A percentile compares a stretch with the other conserved stretches of the same genome.
Evolutionary conservation across 1,140 invertebrate species (phyloP).

Genomic region (Drosophila gunungcola): DNA sequence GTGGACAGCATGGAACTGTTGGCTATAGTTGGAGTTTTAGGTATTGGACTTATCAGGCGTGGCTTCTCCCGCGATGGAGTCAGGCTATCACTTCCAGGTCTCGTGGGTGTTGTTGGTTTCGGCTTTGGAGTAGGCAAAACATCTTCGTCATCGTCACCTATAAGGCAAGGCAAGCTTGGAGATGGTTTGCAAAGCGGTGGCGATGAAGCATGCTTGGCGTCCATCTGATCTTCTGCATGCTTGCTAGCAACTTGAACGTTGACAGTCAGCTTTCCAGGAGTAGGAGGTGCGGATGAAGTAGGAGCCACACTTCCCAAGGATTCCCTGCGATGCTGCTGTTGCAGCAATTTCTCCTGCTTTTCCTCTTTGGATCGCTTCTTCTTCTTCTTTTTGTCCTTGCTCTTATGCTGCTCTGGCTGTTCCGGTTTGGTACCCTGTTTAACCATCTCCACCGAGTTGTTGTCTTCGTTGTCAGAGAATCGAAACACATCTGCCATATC

Average conservation of each 20-base stretch:
- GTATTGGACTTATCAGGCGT: slow-evolving; percentile 87
- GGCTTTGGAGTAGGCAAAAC: slow-evolving; percentile 10
- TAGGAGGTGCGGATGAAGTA: slow-evolving; percentile 8
- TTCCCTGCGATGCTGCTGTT: slow-evolving; percentile 81
- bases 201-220: slow-evolving; percentile 30
- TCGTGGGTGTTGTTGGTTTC: slow-evolving; percentile 19
- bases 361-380: slow-evolving; percentile 93
- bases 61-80: slow-evolving; percentile 85
- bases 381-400: slow-evolving; percentile 92
- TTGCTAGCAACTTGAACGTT: slow-evolving; percentile 75
- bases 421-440: slow-evolving; percentile 36
- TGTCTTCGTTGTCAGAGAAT: slow-evolving; percentile 86
- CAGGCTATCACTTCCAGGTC: slow-evolving; percentile 63
- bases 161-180: slow-evolving; percentile 77
- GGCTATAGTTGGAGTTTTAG: slow-evolving; percentile 85
- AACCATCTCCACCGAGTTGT: slow-evolving; percentile 52
- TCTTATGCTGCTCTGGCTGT: slow-evolving; percentile 84
- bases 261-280: slow-evolving; percentile 66
- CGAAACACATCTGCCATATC: slow-evolving; percentile 84
- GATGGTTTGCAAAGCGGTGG: slow-evolving; percentile 80
- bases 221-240: slow-evolving; percentile 58
- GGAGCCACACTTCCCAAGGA: slow-evolving; percentile 85
- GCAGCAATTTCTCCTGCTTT: slow-evolving; percentile 88
- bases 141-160: slow-evolving; percentile 78
- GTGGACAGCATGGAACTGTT: slow-evolving; percentile 67